A percentile compares a stretch with the other conserved stretches of the same genome.
phyloP scores from a whole-genome alignment of 1,140 invertebrate genomes.

The Brachionus plicatilis region DNA sequence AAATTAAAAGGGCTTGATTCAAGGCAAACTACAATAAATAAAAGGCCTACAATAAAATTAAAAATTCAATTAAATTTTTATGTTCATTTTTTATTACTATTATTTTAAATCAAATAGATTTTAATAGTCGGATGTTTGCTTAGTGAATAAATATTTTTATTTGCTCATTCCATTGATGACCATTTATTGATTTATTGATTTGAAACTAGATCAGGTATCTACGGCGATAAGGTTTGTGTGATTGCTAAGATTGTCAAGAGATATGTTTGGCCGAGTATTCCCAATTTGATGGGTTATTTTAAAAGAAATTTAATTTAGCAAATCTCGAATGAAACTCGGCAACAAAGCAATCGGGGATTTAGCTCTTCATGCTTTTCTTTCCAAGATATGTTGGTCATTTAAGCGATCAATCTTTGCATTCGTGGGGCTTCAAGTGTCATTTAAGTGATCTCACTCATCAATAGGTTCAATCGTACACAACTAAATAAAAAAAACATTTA shows the following conservation, averaged over 20 bases:
- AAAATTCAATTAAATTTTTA: slow-evolving; percentile 10
- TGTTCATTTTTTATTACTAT: neutral
- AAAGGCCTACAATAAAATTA: neutral
- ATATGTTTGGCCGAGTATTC: neutral
- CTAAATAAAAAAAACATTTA: neutral
- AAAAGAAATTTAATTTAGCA: neutral
- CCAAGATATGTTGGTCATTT: neutral
- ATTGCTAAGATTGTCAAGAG: neutral
- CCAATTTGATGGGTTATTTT: neutral
- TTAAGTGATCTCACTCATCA: neutral
- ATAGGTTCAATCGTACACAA: neutral
- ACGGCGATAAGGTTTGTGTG: neutral
- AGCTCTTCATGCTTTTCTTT: neutral
- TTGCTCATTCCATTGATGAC: neutral
- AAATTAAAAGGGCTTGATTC: neutral
- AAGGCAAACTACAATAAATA: neutral
- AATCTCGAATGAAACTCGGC: neutral
- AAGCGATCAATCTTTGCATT: neutral
- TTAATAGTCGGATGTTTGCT: slow-evolving; percentile 10
- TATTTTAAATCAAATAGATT: neutral
- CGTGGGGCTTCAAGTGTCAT: neutral
- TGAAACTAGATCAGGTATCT: neutral
- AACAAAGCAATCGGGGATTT: neutral
- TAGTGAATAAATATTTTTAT: neutral
- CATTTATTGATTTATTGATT: neutral